These are phyloP conservation scores for Gavialis gangeticus DNA, from an alignment of 2,113 vertebrate genomes.

Conservation along the genomic window DNA sequence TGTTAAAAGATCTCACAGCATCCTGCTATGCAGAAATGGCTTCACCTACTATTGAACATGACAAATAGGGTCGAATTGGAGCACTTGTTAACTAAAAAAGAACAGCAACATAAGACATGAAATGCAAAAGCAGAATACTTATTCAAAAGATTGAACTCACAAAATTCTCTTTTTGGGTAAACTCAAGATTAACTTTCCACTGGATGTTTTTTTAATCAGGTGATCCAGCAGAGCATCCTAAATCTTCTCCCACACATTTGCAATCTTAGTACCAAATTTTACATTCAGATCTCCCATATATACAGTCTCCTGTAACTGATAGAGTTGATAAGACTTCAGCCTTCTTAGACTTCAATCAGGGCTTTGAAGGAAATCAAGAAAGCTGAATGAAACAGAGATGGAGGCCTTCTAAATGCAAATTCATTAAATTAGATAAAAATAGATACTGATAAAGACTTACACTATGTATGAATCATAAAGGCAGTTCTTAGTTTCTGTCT, in stretches of 20 bases:
- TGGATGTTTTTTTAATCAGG: not conserved
- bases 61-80: not conserved
- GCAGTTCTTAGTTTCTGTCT: not conserved
- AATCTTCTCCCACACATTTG: not conserved
- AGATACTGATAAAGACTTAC: not conserved
- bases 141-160: not conserved
- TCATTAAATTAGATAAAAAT: not conserved
- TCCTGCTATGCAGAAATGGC: not conserved
- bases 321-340: not conserved
- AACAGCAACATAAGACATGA: not conserved
- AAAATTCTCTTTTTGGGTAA: not conserved
- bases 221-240: not conserved
- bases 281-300: not conserved
- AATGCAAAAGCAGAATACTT: not conserved
- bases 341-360: not conserved
- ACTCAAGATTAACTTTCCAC: not conserved
- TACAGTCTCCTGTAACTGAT: constrained; percentile 3
- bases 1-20: not conserved
- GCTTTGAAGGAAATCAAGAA: not conserved
- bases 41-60: not conserved
- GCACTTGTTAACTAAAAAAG: not conserved
- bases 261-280: not conserved
- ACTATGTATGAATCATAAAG: not conserved
- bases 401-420: not conserved
- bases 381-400: not conserved